Conservation (phyloP, 2,113 vertebrate genomes). For the Cyphomyrus discorhynchus region DNA sequence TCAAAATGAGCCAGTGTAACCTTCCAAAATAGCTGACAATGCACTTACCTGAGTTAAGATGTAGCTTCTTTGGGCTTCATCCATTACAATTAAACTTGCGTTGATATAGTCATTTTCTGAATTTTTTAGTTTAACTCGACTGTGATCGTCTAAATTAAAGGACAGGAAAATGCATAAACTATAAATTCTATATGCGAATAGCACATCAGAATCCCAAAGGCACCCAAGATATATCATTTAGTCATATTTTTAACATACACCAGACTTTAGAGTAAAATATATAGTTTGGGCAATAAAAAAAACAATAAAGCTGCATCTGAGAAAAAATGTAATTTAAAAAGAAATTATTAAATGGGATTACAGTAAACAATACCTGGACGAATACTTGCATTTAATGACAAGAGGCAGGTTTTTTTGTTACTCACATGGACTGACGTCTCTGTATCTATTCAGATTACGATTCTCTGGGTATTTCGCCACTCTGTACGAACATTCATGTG, state of each 20-base stretch:
- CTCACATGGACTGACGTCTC: constrained; percentile 98
- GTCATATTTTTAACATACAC: not conserved
- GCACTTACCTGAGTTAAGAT: constrained; percentile 87
- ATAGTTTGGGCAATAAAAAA: not conserved
- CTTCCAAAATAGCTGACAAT: not conserved
- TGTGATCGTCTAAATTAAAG: constrained; percentile 83
- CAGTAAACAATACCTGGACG: not conserved
- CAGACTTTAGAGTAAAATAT: not conserved
- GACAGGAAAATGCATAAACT: constrained; percentile 25
- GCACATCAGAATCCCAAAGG: not conserved
- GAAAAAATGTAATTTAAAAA: not conserved
- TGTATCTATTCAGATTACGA: constrained; percentile 92
- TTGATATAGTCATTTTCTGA: constrained; percentile 95
- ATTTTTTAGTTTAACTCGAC: constrained; percentile 86
- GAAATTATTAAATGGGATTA: not conserved
- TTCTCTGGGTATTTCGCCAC: constrained; percentile 90
- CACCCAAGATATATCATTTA: not conserved
- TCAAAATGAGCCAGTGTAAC: not conserved
- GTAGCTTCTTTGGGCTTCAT: constrained; percentile 86
- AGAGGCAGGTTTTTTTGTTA: not conserved
- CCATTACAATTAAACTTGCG: constrained; percentile 80
- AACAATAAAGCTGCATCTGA: not conserved
- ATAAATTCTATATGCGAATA: not conserved
- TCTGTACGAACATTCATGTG: constrained; percentile 81
- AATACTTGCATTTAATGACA: not conserved